Base-by-base conservation (phyloP, 2,888 invertebrate genomes). In the Lordiphosa fenestrarum region DNA sequence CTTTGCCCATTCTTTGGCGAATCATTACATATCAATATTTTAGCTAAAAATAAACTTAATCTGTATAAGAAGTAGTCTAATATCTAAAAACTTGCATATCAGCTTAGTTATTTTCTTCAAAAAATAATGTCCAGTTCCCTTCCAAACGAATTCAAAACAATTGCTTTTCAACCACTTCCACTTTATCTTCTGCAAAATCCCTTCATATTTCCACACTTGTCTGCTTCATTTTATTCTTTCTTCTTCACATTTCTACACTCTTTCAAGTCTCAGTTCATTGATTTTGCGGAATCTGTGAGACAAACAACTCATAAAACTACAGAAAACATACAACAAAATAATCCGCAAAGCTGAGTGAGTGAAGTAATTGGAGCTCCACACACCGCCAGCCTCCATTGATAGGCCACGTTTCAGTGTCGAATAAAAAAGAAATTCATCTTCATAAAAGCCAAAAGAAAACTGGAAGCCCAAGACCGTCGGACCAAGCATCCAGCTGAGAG, bases 351-450 rank as follows among this genome's bases (percentile, higher is more conserved):
- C 19, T 62, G 48, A 75, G 48, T 60, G 60, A 75, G 55, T 64
- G 58, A 59, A 71, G 83, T 77, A 77, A 77, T 84, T 84, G 76
- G 83, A 84, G 76, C 76, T 71, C 71, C 74, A 62, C 23, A 47
- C 53, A 25, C 37, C 15, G 47, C 10, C 69, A 23, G 47, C 10
- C 64, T 57, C 42, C 15, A 36, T 36, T 37, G n/a, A n/a, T 23
- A 4, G 36, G 5, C 19, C 52, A 49, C 39, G 56, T 71, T 59
- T 59, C 69, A 78, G 64, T 78, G 71, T 64, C 72, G 59, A 59
- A 84, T 77, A 71, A 77, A 84, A 77, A 82, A 68, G 75, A 84
- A 84, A 74, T 77, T 82, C 83, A 82, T 77, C 83, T 78, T 84
- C 80, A 77, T 84, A 77, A 76, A 84, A 37, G 12, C 23, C 13